These are phyloP conservation scores for Drosophila rhopaloa DNA, from an alignment of 1,140 invertebrate species.

Conservation along the genomic window DNA sequence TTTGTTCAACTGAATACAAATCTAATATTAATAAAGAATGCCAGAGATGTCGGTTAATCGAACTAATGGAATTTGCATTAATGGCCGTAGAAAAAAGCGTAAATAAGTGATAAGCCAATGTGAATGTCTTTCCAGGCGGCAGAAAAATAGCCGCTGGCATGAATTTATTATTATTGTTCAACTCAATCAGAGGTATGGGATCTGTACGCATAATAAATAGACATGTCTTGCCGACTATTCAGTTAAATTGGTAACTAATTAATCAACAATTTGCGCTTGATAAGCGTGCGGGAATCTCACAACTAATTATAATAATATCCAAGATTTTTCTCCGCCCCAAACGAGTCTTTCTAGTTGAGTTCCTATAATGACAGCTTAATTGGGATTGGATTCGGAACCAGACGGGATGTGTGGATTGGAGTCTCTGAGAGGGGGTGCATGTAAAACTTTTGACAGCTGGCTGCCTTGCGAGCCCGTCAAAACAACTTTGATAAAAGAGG, in stretches of 20 bases:
- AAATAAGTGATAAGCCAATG: constrained; percentile 19
- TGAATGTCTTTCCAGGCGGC: background rate
- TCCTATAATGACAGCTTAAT: constrained; percentile 45
- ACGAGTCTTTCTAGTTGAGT: constrained; percentile 16
- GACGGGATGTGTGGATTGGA: constrained; percentile 16
- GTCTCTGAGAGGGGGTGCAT: background rate
- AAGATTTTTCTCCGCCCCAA: constrained; percentile 9
- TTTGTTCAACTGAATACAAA: constrained; percentile 3
- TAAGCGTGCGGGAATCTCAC: constrained; percentile 9
- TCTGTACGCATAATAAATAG: background rate
- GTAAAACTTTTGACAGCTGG: constrained; percentile 43
- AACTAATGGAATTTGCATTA: constrained; percentile 52
- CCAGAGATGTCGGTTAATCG: constrained; percentile 24
- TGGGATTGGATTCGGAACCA: constrained; percentile 23
- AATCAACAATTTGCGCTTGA: constrained; percentile 6
- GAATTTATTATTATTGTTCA: constrained; percentile 21
- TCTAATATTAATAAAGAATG: constrained; percentile 43
- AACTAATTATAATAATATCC: constrained; percentile 31
- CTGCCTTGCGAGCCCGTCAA: constrained; percentile 31
- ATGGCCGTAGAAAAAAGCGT: constrained; percentile 17
- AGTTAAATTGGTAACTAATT: constrained; percentile 19
- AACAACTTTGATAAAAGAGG: constrained; percentile 22
- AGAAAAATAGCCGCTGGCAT: background rate
- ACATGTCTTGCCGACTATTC: background rate
- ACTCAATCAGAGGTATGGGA: background rate